Base-by-base conservation (phyloP, 2,888 invertebrate genomes). In the Pardosa pseudoannulata region DNA sequence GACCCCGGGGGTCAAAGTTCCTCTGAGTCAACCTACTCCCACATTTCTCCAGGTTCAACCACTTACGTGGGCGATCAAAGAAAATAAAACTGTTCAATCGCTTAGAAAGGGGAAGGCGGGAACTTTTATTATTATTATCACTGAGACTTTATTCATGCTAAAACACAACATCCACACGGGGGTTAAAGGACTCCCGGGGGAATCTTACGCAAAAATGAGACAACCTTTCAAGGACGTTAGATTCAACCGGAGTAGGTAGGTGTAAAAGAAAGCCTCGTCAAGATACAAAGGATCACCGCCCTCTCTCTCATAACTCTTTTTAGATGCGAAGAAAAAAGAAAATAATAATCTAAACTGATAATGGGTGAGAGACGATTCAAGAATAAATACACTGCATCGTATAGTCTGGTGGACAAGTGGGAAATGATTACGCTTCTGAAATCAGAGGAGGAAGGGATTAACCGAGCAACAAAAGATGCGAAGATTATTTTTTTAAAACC, bases 41-140 rank as follows among this genome's bases (percentile, higher is more conserved):
- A 76, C 67, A 67, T 19, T 67, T 67, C 29, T 2, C 1, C 71
- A 75, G 50, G 82, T 82, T 82, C 82, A 82, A 82, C 76, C 71
- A 32, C 82, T 75, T 36, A 64, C 19, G 76, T 76, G 32, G 76
- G 76, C 46, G 62, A 46, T 19, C 6, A 3, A 16, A 28, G 11
- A 31, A 11, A 67, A 16, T 16, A 16, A 46, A 46, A 6, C 9
- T 16, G 16, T 16, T 2, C 9, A 7, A 46, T 16, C 16, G 11
- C 13, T 46, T 46, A 46, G 16, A 46, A 16, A 46, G 46, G 16
- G 16, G 9, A 16, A 16, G 16, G 9, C 9, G 46, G 46, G 13
- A 36, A 11, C 2, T 46, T 46, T 46, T 46, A 46, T 46, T 16
- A 16, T 46, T 16, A 46, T n/a, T n/a, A n/a, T n/a, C n/a, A n/a